Percentiles rank a stretch among this genome's conserved stretches.
phyloP scores from a whole-genome alignment of 2,888 invertebrate species.

The Cephus spinipes region DNA sequence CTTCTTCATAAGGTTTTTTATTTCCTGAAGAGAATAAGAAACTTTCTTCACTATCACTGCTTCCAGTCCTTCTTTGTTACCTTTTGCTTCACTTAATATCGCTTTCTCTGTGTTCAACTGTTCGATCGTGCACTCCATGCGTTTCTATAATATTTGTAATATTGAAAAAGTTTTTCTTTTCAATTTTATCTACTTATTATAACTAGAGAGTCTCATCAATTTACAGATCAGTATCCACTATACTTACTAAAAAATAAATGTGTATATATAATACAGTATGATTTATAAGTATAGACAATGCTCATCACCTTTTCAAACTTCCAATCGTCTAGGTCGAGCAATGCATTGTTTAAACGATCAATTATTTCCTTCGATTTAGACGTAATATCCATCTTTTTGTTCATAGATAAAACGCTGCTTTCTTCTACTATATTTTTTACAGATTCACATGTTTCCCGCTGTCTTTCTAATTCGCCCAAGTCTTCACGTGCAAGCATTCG shows the following conservation, averaged over 20 bases:
- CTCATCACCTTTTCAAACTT: constrained; percentile 15
- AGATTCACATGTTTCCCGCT: neutral
- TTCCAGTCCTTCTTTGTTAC: constrained; percentile 10
- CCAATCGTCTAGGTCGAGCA: constrained; percentile 17
- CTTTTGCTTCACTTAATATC: constrained; percentile 11
- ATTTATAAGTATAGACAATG: neutral
- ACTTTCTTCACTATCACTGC: constrained; percentile 15
- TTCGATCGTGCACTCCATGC: constrained; percentile 16
- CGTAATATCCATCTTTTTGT: neutral
- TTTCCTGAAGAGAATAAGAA: constrained; percentile 22
- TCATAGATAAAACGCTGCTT: constrained; percentile 2
- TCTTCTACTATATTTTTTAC: neutral
- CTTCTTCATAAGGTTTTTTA: constrained; percentile 35
- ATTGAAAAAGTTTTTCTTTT: neutral
- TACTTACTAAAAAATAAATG: neutral
- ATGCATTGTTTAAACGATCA: constrained; percentile 17
- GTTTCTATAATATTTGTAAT: neutral
- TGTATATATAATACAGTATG: neutral
- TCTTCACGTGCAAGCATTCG: constrained; percentile 8
- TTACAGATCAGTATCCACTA: neutral
- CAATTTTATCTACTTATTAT: neutral
- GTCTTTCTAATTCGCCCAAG: constrained; percentile 8
- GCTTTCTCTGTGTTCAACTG: constrained; percentile 12
- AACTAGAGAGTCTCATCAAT: neutral
- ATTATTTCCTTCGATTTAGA: constrained; percentile 12